Conservation (phyloP, 2,113 vertebrate species). For the Cebus imitator region DNA sequence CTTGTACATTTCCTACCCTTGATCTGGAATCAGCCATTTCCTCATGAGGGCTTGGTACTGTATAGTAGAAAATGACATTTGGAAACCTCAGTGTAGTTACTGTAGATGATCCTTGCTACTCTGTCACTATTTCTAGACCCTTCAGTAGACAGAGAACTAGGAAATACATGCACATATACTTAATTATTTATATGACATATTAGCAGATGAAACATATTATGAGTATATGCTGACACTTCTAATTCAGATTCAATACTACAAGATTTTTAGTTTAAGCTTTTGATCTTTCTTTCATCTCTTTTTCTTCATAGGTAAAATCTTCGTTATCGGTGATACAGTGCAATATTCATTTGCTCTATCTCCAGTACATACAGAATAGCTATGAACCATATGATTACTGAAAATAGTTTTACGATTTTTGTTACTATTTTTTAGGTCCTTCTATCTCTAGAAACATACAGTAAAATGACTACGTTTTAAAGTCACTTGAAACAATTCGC, state of each 20-base stretch:
- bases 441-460: background rate
- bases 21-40: slow-evolving; percentile 3
- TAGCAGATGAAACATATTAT: background rate
- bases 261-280: background rate
- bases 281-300: background rate
- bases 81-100: background rate
- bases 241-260: background rate
- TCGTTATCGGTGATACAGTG: background rate
- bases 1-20: background rate
- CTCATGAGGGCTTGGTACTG: background rate
- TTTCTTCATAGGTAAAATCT: background rate
- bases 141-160: background rate
- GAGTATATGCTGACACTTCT: background rate
- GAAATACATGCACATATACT: background rate
- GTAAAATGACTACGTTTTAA: slow-evolving; percentile 24
- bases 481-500: slow-evolving; percentile 4
- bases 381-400: background rate
- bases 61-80: background rate
- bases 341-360: background rate
- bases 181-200: background rate
- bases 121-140: background rate
- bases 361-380: background rate
- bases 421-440: background rate
- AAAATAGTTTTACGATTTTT: slow-evolving; percentile 45
- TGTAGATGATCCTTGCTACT: background rate